Evolutionary conservation across 2,888 invertebrate species (phyloP), one percentile per base, ranked within the genome.

Genomic region (Matsumyia berberina): DNA sequence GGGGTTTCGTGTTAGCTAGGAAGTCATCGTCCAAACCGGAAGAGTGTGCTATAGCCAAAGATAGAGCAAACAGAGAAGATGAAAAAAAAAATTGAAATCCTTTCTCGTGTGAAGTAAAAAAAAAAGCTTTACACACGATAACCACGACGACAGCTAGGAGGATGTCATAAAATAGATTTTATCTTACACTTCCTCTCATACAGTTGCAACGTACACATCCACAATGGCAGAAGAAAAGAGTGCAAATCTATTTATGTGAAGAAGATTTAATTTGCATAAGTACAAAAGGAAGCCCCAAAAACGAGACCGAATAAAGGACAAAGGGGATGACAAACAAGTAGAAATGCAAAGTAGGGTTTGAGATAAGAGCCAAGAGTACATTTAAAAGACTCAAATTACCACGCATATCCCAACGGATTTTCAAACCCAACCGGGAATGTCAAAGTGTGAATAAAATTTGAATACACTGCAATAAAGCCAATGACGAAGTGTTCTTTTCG

Each of bases 261-360:
- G 70, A 77, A 73, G 78, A 73, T 69, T 73, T 67, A 83, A 83
- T 83, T 83, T 83, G 73, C 83, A 83, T 83, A 73, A 83, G 67
- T 53, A 73, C 67, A 62, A 78, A 78, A 57, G 72, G 60, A 64
- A 58, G 44, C 46, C 11, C 55, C 31, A 44, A 17, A 42, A 70
- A 35, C 11, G 60, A 15, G 60, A 5, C 24, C 2, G 2, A 24
- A 24, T 24, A 39, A 57, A 42, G 31, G 19, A 62, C 33, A 31
- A 53, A 49, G 2, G 11, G 51, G 17, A 37, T 6, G 42, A 24
- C 29, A 19, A 11, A 55, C 15, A 37, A 37, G 37, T 12, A 12
- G 15, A 53, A 76, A 35, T 73, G 11, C 44, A 46, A 39, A 67
- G 24, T 31, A 66, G 42, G 17, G 73, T 66, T 66, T 39, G 46